phyloP scores from a whole-genome alignment of 2,888 invertebrate genomes.

The Lithophane socia region DNA sequence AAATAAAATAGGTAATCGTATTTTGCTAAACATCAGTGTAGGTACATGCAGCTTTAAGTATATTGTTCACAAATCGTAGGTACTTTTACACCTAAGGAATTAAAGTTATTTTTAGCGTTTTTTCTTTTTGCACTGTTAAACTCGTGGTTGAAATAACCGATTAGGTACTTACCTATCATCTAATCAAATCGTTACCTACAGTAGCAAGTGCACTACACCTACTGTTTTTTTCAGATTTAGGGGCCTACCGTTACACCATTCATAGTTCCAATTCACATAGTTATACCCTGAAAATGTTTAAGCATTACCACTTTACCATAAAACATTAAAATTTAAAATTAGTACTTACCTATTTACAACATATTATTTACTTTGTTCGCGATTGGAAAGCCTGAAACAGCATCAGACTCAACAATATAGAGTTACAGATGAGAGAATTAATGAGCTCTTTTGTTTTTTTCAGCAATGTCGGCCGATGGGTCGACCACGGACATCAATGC shows the following conservation, averaged over 20 bases:
- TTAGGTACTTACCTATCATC: background rate
- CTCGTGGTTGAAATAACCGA: background rate
- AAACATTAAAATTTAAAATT: background rate
- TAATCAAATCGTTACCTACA: background rate
- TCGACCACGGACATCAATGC: conserved; percentile 91
- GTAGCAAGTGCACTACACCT: background rate
- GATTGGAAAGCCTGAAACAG: background rate
- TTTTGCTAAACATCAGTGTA: background rate
- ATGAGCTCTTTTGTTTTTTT: conserved; percentile 79
- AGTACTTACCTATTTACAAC: background rate
- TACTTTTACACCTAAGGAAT: background rate
- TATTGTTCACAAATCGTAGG: background rate
- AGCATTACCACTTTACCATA: background rate
- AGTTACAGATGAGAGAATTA: conserved; percentile 8
- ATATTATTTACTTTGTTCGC: background rate
- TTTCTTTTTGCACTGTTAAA: background rate
- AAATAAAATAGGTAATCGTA: background rate
- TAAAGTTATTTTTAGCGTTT: background rate
- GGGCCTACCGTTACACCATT: background rate
- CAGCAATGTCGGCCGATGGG: conserved; percentile 92
- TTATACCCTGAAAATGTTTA: background rate
- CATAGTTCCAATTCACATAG: background rate
- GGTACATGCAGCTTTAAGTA: background rate
- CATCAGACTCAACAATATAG: too few relatives aligned
- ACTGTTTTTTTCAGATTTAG: background rate